Evolutionary conservation across 2,888 invertebrate species (phyloP), one percentile per base, ranked within the genome.

Genomic region (Eurytoma adleriae): DNA sequence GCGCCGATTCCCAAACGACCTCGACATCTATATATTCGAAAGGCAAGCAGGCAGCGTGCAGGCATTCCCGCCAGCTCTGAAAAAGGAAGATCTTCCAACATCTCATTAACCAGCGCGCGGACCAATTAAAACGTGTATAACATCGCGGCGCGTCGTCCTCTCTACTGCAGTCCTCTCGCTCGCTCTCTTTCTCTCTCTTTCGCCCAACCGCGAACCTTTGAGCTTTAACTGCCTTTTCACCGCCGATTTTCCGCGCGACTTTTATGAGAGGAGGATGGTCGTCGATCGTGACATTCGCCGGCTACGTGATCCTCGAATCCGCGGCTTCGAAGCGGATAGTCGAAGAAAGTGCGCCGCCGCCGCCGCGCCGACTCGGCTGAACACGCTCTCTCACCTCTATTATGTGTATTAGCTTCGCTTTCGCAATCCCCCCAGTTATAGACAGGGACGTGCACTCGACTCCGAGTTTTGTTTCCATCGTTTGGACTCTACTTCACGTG

Each of bases 381-480:
- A 54, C 62, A 24, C 54, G 57, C 52, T 78, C 67, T 67, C 73
- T 70, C 83, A 78, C 80, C 81, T 83, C 83, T 80, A 84, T 85
- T 83, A 83, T 83, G 81, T 83, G 84, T 83, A 86, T 88, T 88
- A 87, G 86, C 83, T 83, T 85, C 87, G 86, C 87, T 88, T 88
- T 88, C 87, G 88, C 87, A 87, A 87, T 83, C 84, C 73, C 84
- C 73, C 79, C 80, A 79, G 52, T n/a, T 67, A 18, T 24, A 50
- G 56, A 30, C 24, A 67, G 48, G 14, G 30, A 27, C 24, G 50
- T n/a, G 30, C 18, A 40, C 40, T 40, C 40, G 40, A 10, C 40
- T 1, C 40, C 40, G 27, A 18, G 27, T 48, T 64, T 61, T 56
- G 27, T 70, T 70, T 73, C 40, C 24, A 48, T 10, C 16, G 16